phyloP scores from a whole-genome alignment of 2,797 vertebrate species.

The Chelonia mydas region DNA sequence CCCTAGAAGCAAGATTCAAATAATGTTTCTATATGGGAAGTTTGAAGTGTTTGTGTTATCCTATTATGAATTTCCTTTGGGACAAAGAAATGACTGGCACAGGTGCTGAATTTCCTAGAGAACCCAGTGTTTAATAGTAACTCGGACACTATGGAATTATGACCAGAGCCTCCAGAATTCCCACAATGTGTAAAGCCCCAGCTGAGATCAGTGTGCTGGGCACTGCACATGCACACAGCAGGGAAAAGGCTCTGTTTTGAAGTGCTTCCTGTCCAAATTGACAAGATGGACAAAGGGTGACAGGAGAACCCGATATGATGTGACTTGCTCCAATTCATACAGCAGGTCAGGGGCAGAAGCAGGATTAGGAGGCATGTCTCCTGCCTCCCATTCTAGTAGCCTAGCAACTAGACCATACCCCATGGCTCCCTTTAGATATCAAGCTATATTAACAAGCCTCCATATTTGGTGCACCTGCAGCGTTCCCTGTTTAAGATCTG shows the following conservation, averaged over 20 bases:
- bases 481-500: no score
- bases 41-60: background rate
- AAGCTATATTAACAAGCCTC: no score
- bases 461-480: no score
- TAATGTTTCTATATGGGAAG: background rate
- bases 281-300: background rate
- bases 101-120: background rate
- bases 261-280: background rate
- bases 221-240: background rate
- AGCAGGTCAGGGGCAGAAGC: background rate
- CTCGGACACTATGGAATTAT: accelerated
- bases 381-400: background rate
- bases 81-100: background rate
- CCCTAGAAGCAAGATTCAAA: background rate
- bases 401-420: background rate
- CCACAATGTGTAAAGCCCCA: background rate
- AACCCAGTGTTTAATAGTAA: background rate
- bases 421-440: no score
- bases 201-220: background rate
- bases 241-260: background rate
- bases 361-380: background rate
- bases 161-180: background rate
- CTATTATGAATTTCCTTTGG: constrained; percentile 18
- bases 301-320: background rate
- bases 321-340: background rate